Evolutionary conservation across 1,140 invertebrate genomes (phyloP), one percentile per base, ranked within the genome.

Genomic region (Schlechtendalia chinensis): DNA sequence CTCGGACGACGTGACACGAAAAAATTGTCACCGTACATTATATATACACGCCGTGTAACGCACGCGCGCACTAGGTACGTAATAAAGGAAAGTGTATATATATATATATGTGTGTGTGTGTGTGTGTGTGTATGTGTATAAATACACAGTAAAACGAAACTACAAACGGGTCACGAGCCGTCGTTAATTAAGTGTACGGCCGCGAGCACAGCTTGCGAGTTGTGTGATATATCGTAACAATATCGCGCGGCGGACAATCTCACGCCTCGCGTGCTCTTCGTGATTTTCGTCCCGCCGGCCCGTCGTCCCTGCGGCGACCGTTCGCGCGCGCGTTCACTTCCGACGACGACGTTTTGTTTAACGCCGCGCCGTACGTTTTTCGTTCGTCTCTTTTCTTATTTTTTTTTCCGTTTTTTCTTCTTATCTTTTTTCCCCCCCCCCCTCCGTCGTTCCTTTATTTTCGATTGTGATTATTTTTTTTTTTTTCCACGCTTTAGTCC

Each of bases 101-200:
- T n/a, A n/a, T n/a, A n/a, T n/a, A n/a, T n/a, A n/a, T n/a, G n/a
- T n/a, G n/a, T n/a, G n/a, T n/a, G n/a, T n/a, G n/a, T n/a, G n/a
- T n/a, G n/a, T n/a, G n/a, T n/a, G n/a, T n/a, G n/a, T n/a, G n/a
- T n/a, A n/a, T n/a, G n/a, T n/a, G n/a, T n/a, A n/a, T n/a, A n/a
- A n/a, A n/a, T n/a, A 45, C 29, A 59, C 47, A 61, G 19, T 32
- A 61, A 56, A 45, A 63, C 29, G 56, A 79, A 58, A 61, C 74
- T 61, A 77, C 74, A 77, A 77, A 79, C 75, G 17, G 24, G 75
- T 79, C 75, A 79, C 75, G 75, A 79, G 58, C 75, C 17, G 29
- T 79, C 75, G 61, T 79, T 79, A 79, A 79, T 79, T 79, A 79
- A 50, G 47, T 4, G 29, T 16, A n/a, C 19, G 6, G 32, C 61